Evolutionary conservation across 2,888 invertebrate genomes (phyloP).

Genomic region (Spodoptera picta): DNA sequence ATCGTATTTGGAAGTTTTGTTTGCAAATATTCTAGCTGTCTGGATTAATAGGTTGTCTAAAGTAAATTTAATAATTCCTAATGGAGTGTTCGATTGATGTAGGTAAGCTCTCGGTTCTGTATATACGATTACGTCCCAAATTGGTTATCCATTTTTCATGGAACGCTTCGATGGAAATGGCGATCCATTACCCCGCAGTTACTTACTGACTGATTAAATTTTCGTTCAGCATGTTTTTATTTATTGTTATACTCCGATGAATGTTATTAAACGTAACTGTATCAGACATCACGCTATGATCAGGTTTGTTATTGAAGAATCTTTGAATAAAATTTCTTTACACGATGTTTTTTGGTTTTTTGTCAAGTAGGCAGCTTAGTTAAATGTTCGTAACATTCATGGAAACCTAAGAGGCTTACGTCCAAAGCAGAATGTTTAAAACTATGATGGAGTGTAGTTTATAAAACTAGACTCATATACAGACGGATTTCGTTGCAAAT

Average conservation of each 20-base stretch:
- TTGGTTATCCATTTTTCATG: slow-evolving; percentile 21
- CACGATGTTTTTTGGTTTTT: no score
- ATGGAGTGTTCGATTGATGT: slow-evolving; percentile 3
- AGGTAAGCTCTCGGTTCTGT: slow-evolving; percentile 8
- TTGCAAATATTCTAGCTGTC: not conserved
- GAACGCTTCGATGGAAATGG: slow-evolving; percentile 16
- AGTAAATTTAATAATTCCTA: slow-evolving; percentile 15
- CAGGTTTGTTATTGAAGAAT: no score
- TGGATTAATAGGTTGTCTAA: not conserved
- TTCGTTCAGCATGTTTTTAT: slow-evolving; percentile 1
- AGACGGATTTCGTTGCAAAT: no score
- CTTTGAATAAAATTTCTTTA: no score
- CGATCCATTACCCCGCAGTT: slow-evolving; percentile 16
- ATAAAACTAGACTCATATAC: no score
- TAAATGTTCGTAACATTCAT: no score
- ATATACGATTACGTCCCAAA: slow-evolving; percentile 9
- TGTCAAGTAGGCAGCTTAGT: no score
- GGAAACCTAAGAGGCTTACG: no score
- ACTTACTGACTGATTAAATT: slow-evolving; percentile 10
- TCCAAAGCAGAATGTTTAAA: no score
- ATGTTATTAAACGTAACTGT: not conserved
- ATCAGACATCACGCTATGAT: no score
- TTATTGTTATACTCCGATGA: not conserved
- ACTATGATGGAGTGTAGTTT: no score
- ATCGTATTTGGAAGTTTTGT: no score